These are phyloP conservation scores for Podiceps cristatus DNA, from an alignment of 2,113 vertebrate species.

Conservation along the genomic window DNA sequence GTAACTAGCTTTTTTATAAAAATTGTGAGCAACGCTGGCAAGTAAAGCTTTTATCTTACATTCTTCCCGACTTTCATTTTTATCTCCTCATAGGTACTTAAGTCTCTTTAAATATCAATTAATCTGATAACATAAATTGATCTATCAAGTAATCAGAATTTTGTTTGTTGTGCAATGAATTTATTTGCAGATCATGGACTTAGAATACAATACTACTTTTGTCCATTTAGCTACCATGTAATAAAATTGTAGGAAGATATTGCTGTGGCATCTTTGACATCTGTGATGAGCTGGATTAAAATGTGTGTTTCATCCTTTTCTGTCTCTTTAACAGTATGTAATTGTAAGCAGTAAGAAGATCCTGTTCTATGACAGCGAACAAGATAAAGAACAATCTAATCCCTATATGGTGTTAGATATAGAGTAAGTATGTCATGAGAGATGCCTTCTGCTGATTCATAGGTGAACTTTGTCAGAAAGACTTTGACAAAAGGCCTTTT, in stretches of 20 bases:
- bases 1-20: neutral
- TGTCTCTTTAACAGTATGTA: slow-evolving; percentile 86
- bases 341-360: slow-evolving; percentile 99
- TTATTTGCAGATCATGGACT: neutral
- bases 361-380: slow-evolving; percentile 97
- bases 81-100: neutral
- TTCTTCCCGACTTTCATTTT: neutral
- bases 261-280: neutral
- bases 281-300: neutral
- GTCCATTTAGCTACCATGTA: neutral
- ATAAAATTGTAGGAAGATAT: neutral
- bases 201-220: neutral
- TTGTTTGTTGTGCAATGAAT: neutral
- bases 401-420: slow-evolving; percentile 99
- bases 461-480: neutral
- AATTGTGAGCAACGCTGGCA: neutral
- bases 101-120: neutral
- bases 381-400: slow-evolving; percentile 96
- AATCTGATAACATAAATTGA: neutral
- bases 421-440: slow-evolving; percentile 85
- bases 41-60: neutral
- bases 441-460: neutral
- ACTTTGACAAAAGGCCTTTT: neutral
- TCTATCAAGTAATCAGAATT: neutral
- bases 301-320: neutral